Evolutionary conservation across 2,888 invertebrate genomes (phyloP), one percentile per base, ranked within the genome.

Genomic region (Schizaphis graminum): DNA sequence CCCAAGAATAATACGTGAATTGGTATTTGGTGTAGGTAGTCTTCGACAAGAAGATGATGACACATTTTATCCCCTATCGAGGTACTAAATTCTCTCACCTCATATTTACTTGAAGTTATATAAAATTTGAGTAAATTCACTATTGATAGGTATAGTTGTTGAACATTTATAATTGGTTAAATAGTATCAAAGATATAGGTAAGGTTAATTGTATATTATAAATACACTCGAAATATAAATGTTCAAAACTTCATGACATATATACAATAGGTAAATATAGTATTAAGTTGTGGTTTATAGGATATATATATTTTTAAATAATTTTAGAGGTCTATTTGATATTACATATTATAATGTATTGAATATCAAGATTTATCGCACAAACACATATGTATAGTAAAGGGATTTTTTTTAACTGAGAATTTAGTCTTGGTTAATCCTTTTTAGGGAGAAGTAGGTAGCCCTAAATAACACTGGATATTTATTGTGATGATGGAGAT

Each of bases 291-390:
- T 35, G n/a, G 67, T 35, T 21, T 77, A 35, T 77, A 77, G 77
- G 77, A 35, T n/a, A 85, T 85, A 8, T 85, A 85, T 85, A 35
- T 89, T 53, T 61, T 47, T 7, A 47, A 47, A 35, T 77, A n/a
- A 16, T 47, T 61, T 61, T 61, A 28, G 61, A 57, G 44, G 89
- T 61, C 28, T 87, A 87, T 44, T 8, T 35, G n/a, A 35, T 67
- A n/a, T 67, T 67, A 67, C 44, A 61, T 57, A 57, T 44, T 57
- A 57, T 44, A 44, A 77, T 49, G 35, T 84, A 84, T 84, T 53
- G 53, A 84, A 53, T 84, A 53, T 56, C 41, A 53, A 28, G 53
- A 91, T 91, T 91, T 85, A 84, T 85, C 91, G 41, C 41, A 77
- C 28, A 67, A n/a, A 67, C 67, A n/a, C 67, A n/a, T 49, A 47